A percentile compares a stretch with the other conserved stretches of the same genome.
Conservation (phyloP, 2,888 invertebrate genomes). For the Drosophila kambysellisi region DNA sequence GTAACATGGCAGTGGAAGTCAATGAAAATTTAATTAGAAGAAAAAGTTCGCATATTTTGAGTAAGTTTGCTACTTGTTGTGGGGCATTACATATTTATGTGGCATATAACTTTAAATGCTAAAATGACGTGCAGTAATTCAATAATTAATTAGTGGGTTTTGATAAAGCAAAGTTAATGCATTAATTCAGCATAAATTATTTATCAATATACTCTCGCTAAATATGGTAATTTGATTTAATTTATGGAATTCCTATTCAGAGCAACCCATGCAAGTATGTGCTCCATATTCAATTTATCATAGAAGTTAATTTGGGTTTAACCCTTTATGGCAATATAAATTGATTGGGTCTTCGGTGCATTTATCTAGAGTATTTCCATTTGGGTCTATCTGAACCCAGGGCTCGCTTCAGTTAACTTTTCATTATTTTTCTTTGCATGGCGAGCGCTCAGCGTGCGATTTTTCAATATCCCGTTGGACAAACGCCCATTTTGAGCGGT, state of each 20-base stretch:
- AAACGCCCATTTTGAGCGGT: slow-evolving; percentile 59
- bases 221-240: not conserved
- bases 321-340: slow-evolving; percentile 28
- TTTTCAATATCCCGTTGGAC: slow-evolving; percentile 75
- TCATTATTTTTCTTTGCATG: slow-evolving; percentile 50
- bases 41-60: not conserved
- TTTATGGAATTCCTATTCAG: not conserved
- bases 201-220: not conserved
- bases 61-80: not conserved
- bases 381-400: slow-evolving; percentile 37
- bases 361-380: slow-evolving; percentile 43
- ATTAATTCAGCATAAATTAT: not conserved
- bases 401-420: slow-evolving; percentile 58
- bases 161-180: not conserved
- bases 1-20: not conserved
- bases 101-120: not conserved
- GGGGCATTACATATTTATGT: not conserved
- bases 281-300: slow-evolving; percentile 9
- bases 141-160: not conserved
- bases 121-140: not conserved
- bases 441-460: slow-evolving; percentile 57
- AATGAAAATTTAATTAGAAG: not conserved
- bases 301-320: slow-evolving; percentile 24
- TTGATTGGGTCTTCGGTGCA: slow-evolving; percentile 19
- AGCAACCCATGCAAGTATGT: not conserved